Evolutionary conservation across 37 sponge, comb jelly and placozoan genomes (phyloP).

Genomic region (Halichondria panicea): DNA sequence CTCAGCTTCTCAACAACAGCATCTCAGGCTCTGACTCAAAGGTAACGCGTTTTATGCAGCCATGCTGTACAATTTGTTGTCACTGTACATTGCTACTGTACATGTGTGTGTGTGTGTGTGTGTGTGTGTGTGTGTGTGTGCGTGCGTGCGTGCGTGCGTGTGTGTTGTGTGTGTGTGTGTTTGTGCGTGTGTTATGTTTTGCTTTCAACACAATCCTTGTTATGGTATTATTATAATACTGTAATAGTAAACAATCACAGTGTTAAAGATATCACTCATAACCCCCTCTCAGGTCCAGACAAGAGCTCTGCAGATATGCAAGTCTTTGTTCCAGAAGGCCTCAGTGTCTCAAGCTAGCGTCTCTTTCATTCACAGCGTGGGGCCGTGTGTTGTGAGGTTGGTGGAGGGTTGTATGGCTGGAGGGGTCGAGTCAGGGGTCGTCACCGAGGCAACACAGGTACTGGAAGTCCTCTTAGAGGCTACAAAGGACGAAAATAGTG

Average conservation of each 20-base stretch:
- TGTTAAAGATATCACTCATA: too few relatives aligned
- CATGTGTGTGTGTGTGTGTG: background rate
- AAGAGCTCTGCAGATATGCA: slow-evolving; percentile 44
- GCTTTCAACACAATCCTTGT: too few relatives aligned
- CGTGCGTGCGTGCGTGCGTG: background rate
- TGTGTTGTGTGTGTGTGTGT: background rate
- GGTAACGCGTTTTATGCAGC: slow-evolving; percentile 4
- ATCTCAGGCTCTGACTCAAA: slow-evolving; percentile 18
- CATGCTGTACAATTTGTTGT: background rate
- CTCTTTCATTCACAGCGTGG: slow-evolving; percentile 59
- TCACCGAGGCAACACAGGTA: slow-evolving; percentile 49
- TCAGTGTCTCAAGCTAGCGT: background rate
- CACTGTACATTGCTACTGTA: background rate
- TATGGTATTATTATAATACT: too few relatives aligned
- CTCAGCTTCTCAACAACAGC: slow-evolving; percentile 18
- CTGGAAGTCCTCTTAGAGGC: slow-evolving; percentile 33
- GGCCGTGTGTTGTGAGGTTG: slow-evolving; percentile 46
- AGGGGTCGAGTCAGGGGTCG: background rate
- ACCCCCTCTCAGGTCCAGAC: slow-evolving; percentile 47
- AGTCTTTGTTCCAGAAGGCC: slow-evolving; percentile 43
- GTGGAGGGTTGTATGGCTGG: slow-evolving; percentile 24
- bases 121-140: background rate
- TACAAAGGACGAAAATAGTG: slow-evolving; percentile 32
- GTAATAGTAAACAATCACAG: too few relatives aligned
- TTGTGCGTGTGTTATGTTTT: background rate